phyloP scores from a whole-genome alignment of 2,888 invertebrate genomes.

The Thalpophila matura region DNA sequence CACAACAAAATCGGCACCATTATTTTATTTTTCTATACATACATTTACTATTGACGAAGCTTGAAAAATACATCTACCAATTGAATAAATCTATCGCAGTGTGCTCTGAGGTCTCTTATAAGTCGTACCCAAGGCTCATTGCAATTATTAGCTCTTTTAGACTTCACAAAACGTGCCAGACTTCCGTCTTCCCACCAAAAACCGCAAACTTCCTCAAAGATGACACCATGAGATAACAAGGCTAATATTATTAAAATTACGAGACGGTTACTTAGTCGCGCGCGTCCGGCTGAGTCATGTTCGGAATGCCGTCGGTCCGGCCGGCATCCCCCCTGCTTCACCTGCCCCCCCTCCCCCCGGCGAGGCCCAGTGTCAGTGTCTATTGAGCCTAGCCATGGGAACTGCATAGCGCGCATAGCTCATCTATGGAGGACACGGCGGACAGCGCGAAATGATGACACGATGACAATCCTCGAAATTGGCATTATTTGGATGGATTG shows the following conservation, averaged over 20 bases:
- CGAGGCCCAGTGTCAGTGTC: slow-evolving; percentile 48
- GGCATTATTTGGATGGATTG: not conserved
- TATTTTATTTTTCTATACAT: not conserved
- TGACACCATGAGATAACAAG: slow-evolving; percentile 50
- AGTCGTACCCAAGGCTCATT: not conserved
- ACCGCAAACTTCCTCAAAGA: slow-evolving; percentile 47
- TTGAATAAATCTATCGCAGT: not conserved
- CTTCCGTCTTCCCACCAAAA: slow-evolving; percentile 32
- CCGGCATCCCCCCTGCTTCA: slow-evolving; percentile 38
- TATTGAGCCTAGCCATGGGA: slow-evolving; percentile 60
- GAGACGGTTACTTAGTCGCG: slow-evolving; percentile 46
- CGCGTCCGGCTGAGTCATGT: slow-evolving; percentile 75
- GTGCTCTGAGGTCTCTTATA: not conserved
- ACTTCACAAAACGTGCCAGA: slow-evolving; percentile 16
- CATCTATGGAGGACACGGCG: slow-evolving; percentile 21
- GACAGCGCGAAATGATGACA: slow-evolving; percentile 1
- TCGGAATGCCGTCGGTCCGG: slow-evolving; percentile 78
- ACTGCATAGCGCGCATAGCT: slow-evolving; percentile 61
- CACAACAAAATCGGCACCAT: no score
- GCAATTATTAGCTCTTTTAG: slow-evolving; percentile 11
- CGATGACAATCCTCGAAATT: not conserved
- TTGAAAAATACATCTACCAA: not conserved
- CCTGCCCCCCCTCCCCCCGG: slow-evolving; percentile 22
- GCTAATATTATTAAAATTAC: slow-evolving; percentile 38
- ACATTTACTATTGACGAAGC: not conserved